These are phyloP conservation scores for Dicyrtoma fusca DNA, from an alignment of 2,888 invertebrate genomes.

Conservation along the genomic window DNA sequence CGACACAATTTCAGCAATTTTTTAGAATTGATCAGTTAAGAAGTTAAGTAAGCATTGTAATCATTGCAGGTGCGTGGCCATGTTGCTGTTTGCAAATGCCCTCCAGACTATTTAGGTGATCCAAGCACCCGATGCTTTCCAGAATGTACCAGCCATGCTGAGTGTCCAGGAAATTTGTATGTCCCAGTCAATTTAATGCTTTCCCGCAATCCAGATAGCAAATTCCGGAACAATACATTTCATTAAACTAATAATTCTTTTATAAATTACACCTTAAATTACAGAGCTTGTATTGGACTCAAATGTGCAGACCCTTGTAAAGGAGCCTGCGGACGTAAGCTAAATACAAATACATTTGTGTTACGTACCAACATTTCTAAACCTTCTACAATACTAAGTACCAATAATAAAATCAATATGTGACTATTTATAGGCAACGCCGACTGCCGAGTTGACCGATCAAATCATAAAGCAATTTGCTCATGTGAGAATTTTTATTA, in stretches of 20 bases:
- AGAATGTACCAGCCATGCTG: slow-evolving; percentile 77
- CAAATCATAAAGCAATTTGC: slow-evolving; percentile 77
- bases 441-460: slow-evolving; percentile 71
- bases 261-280: no score
- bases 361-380: no score
- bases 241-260: no score
- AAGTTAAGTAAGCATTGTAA: neutral
- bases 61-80: slow-evolving; percentile 48
- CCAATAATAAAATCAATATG: no score
- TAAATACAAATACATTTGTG: no score
- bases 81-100: slow-evolving; percentile 55
- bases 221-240: no score
- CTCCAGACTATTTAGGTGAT: slow-evolving; percentile 74
- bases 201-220: no score
- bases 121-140: slow-evolving; percentile 75
- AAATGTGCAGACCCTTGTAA: slow-evolving; percentile 79
- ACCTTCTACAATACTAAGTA: no score
- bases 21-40: no score
- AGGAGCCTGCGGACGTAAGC: slow-evolving; percentile 70
- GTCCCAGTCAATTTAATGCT: no score
- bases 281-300: slow-evolving; percentile 77
- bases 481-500: slow-evolving; percentile 85
- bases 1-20: no score
- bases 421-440: slow-evolving; percentile 62
- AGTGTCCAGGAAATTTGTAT: slow-evolving; percentile 69